A percentile compares a stretch with the other conserved stretches of the same genome.
These are phyloP conservation scores for Crotalus viridis DNA, from an alignment of 2,113 vertebrate genomes.

Conservation along the genomic window DNA sequence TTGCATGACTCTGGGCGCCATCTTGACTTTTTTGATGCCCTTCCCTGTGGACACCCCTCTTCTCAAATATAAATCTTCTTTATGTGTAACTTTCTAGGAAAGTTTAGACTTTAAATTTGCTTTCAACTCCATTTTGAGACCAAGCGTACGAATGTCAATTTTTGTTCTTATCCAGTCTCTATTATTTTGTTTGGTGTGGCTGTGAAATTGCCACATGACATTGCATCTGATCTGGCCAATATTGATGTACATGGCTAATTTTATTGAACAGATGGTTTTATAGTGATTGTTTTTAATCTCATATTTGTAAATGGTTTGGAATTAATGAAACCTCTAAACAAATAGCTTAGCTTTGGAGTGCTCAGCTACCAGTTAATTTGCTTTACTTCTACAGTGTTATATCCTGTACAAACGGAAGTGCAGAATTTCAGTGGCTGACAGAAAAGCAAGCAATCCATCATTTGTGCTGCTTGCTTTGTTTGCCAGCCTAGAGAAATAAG, in stretches of 20 bases:
- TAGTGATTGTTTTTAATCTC: not conserved
- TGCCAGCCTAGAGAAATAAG: not conserved
- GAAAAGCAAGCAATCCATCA: not conserved
- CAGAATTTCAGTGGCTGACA: not conserved
- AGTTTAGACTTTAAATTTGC: not conserved
- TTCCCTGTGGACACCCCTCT: not conserved
- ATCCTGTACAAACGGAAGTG: not conserved
- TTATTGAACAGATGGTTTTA: not conserved
- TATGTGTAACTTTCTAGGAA: not conserved
- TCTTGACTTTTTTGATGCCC: not conserved
- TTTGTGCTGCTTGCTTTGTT: not conserved
- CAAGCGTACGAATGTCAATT: not conserved
- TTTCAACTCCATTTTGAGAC: not conserved
- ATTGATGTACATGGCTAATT: not conserved
- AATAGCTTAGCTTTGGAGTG: not conserved
- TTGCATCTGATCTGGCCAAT: not conserved
- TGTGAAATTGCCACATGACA: not conserved
- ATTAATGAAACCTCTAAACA: not conserved
- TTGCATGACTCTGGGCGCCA: not conserved
- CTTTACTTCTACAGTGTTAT: not conserved
- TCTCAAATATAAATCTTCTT: not conserved
- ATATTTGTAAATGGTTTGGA: not conserved
- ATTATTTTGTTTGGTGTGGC: not conserved
- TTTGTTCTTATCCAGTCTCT: not conserved
- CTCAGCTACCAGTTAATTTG: not conserved